Base-by-base conservation (phyloP, 2,888 invertebrate species). In the Epinotia brunnichana region DNA sequence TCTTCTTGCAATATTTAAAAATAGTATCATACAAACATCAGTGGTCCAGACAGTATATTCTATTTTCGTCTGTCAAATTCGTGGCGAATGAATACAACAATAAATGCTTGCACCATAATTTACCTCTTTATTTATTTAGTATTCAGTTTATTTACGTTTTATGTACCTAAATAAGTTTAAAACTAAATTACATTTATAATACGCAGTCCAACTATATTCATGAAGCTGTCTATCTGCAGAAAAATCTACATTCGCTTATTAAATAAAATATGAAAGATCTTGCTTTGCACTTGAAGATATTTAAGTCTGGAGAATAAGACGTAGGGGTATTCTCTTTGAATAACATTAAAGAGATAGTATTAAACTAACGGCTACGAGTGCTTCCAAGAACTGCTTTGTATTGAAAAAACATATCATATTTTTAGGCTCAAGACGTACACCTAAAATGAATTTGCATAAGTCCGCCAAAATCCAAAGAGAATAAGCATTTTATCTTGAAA, bases 201-300 rank as follows among this genome's bases (percentile, higher is more conserved):
- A 19, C 11, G 48, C 51, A 29, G 29, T 11, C 19, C 24, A 5
- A 62, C 51, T 62, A 21, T 51, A 62, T 62, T 62, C 62, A 62
- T 51, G 62, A 51, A 24, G 10, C 15, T 17, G n/a, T n/a, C n/a
- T 41, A 39, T 56, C 56, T 61, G 44, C 41, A 21, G 61, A 44
- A 48, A n/a, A 24, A 56, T 56, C 15, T 56, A 0, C 56, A 24
- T 56, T 56, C 15, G 56, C 15, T 29, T 56, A 24, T 29, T 29
- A 24, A 56, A 24, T 56, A 56, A 62, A 62, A 62, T 62, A 62
- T 11, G 17, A 62, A 51, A 62, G 24, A 48, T 51, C n/a, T 61
- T 24, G 41, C 66, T 56, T 19, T n/a, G 17, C 11, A 17, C 39
- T 24, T 41, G 5, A 13, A 60, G 17, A 15, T 61, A n/a, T n/a